phyloP scores from a whole-genome alignment of 2,113 vertebrate species.

The Rhegmatorhina hoffmannsi region DNA sequence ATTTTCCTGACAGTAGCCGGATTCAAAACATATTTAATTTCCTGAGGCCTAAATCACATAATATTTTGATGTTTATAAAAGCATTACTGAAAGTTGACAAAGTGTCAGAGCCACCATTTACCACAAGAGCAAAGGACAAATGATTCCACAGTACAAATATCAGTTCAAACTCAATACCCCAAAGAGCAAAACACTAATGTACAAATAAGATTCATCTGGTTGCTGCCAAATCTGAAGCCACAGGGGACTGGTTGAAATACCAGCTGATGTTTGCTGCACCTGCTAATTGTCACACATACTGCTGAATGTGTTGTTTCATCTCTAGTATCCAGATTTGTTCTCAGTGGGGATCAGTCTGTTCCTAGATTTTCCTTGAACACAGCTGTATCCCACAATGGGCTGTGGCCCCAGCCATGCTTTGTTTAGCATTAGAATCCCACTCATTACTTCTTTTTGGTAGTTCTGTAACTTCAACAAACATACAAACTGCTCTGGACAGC shows the following conservation, averaged over 20 bases:
- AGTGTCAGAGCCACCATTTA: not conserved
- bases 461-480: not conserved
- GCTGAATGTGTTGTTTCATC: not conserved
- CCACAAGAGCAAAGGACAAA: not conserved
- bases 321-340: not conserved
- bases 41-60: not conserved
- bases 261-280: constrained; percentile 13
- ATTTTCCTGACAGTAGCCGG: not conserved
- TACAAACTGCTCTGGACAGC: not conserved
- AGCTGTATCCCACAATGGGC: not conserved
- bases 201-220: not conserved
- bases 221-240: constrained; percentile 9
- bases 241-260: constrained; percentile 2
- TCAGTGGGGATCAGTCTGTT: not conserved
- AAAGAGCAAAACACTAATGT: not conserved
- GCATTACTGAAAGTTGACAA: not conserved
- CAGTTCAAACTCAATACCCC: not conserved
- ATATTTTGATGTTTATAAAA: not conserved
- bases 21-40: not conserved
- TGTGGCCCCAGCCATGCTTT: not conserved
- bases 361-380: not conserved
- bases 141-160: not conserved
- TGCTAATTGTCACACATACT: not conserved
- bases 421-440: not conserved
- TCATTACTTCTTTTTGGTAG: not conserved